Base-by-base conservation (phyloP, 2,797 vertebrate species). In the Microctenopoma lineatum region DNA sequence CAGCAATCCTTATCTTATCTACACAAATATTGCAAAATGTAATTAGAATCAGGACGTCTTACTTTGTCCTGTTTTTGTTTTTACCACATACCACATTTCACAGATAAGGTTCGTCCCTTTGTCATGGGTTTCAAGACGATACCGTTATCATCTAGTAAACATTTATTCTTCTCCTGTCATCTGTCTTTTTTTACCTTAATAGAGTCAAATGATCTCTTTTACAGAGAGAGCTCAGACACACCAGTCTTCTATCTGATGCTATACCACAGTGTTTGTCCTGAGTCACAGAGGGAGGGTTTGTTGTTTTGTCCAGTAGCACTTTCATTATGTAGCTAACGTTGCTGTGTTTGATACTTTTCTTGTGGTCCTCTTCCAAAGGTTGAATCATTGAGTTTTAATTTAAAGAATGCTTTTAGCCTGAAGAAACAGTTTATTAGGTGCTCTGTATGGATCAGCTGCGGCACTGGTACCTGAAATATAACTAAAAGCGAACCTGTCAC, bases 141-240 rank as follows among this genome's bases (percentile, higher is more conserved):
- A n/a, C 54, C 1, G 2, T 34, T 59, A 8, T 51, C 52, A 59
- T 50, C 41, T 14, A 0, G 7, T 4, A 1, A 41, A 48, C 15
- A 54, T 39, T 46, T 66, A 2, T 48, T 18, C 50, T 61, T 26
- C 47, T 13, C n/a, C 42, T 47, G 13, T 14, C 21, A 39, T 27
- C 38, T 41, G 5, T 60, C 10, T 36, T 57, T 75, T 63, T 44
- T 58, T n/a, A 42, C 9, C 10, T 42, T 27, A 21, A 50, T 76
- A 34, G 55, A 57, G 62, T 71, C 21, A 13, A 2, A 1, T 65
- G 59, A 52, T 54, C 66, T 75, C 14, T 55, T 39, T 15, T 50
- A n/a, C 21, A 56, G 41, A 12, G n/a, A 38, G 13, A 39, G 34
- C 11, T 47, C 7, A 15, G 38, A 42, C 3, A 11, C 27, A 45